Evolutionary conservation across 2,888 invertebrate species (phyloP).

Genomic region (Tromatobia lineatoria): DNA sequence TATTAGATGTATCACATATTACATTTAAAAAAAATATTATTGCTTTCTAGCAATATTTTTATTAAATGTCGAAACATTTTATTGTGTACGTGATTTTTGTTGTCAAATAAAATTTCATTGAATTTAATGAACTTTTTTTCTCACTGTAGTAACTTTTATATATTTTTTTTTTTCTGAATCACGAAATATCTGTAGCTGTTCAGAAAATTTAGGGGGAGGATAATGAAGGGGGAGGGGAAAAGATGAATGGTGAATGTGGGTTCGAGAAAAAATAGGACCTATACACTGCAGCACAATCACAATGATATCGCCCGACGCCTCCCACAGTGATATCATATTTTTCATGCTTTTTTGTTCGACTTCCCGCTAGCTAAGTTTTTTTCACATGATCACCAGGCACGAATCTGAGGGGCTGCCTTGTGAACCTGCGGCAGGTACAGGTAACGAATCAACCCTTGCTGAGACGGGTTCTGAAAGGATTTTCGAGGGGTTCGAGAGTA

Average conservation of each 20-base stretch:
- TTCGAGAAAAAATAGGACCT: not conserved
- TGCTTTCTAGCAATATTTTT: no score
- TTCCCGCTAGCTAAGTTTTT: not conserved
- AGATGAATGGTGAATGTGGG: not conserved
- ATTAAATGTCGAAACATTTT: no score
- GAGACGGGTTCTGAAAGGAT: not conserved
- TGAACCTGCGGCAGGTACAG: conserved; percentile 23
- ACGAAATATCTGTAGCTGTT: not conserved
- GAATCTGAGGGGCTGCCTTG: not conserved
- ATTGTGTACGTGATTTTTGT: no score
- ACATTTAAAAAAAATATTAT: no score
- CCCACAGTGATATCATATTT: conserved; percentile 26
- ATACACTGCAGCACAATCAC: conserved; percentile 16
- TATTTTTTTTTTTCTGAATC: not conserved
- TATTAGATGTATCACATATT: no score
- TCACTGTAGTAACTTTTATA: no score
- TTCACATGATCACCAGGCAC: conserved; percentile 10
- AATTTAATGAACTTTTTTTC: no score
- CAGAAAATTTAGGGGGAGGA: not conserved
- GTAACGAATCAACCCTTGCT: conserved; percentile 15
- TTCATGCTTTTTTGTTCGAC: conserved; percentile 29
- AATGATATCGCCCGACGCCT: conserved; percentile 12
- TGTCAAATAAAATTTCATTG: no score
- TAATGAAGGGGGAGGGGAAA: not conserved
- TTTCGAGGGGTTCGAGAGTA: conserved; percentile 10